phyloP scores from a whole-genome alignment of 2,113 vertebrate species.

The Melanerpes aurifrons region DNA sequence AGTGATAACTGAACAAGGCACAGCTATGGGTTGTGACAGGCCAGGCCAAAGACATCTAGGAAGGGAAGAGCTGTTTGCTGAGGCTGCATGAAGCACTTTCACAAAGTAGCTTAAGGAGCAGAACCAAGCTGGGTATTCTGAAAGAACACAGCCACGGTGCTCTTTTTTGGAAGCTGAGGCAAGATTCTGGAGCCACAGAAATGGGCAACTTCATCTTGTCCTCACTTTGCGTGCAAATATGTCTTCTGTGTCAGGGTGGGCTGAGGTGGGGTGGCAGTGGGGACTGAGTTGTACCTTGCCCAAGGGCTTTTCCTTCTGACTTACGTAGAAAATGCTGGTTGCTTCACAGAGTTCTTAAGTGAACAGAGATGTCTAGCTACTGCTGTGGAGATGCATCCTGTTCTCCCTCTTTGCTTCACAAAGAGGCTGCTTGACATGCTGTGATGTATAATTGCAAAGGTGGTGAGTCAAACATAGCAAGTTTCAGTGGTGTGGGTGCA shows the following conservation, averaged over 20 bases:
- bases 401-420: fast-evolving
- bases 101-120: background rate
- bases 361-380: background rate
- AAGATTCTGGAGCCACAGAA: background rate
- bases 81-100: background rate
- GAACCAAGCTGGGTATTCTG: background rate
- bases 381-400: background rate
- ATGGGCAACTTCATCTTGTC: background rate
- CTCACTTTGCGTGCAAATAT: fast-evolving
- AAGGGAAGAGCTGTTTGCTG: background rate
- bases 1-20: background rate
- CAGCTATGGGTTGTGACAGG: background rate
- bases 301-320: background rate
- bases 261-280: background rate
- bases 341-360: background rate
- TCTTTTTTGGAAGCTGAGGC: background rate
- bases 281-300: background rate
- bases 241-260: background rate
- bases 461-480: background rate
- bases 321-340: background rate
- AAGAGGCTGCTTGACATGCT: background rate
- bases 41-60: background rate
- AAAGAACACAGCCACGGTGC: background rate
- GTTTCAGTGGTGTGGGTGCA: background rate
- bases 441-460: background rate